These are phyloP conservation scores for Montipora capricornis DNA, from an alignment of 64 coral and sea anemone species.

Conservation along the genomic window DNA sequence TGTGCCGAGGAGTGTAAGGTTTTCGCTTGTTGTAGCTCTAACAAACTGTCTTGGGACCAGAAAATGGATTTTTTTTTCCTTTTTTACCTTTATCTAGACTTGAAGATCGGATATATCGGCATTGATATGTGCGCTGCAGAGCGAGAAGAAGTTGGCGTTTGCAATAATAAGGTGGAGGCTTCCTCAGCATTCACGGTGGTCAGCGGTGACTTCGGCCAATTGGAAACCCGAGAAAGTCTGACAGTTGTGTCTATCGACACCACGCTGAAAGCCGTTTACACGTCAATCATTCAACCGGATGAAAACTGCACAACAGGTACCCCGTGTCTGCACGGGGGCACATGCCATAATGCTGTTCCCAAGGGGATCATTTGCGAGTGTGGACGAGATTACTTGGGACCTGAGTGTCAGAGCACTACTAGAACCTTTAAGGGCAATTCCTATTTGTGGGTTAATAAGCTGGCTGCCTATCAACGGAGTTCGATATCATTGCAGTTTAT, in stretches of 20 bases:
- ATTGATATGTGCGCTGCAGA: conserved; percentile 91
- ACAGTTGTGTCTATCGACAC: conserved; percentile 85
- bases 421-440: conserved; percentile 90
- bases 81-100: conserved; percentile 40
- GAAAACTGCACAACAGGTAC: conserved; percentile 32
- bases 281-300: conserved; percentile 16
- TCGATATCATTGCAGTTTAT: conserved; percentile 78
- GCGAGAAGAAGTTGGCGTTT: conserved; percentile 67
- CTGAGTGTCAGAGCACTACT: conserved; percentile 81
- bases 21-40: no score
- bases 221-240: neutral
- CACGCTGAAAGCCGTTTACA: conserved; percentile 42
- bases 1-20: no score
- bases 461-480: conserved; percentile 78
- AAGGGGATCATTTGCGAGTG: conserved; percentile 91
- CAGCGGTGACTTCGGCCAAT: conserved; percentile 86
- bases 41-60: neutral
- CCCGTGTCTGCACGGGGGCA: conserved; percentile 87
- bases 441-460: conserved; percentile 80
- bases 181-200: conserved; percentile 77
- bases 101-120: conserved; percentile 80
- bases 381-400: conserved; percentile 65
- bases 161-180: conserved; percentile 67
- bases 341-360: conserved; percentile 79
- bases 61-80: neutral